Evolutionary conservation across 1,140 invertebrate species (phyloP).

Genomic region (Zeugodacus cucurbitae): DNA sequence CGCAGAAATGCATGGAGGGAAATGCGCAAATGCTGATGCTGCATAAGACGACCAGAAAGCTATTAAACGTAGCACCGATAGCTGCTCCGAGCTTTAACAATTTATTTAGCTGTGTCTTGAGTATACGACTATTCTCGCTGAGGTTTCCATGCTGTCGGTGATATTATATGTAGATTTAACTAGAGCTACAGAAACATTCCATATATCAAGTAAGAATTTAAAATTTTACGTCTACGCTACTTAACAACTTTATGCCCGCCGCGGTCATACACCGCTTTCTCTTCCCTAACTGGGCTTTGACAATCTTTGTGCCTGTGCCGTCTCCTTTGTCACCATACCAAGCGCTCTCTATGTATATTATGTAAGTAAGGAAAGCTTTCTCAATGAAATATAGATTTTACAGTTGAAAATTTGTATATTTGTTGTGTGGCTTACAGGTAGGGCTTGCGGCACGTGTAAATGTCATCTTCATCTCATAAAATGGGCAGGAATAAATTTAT

Average conservation of each 20-base stretch:
- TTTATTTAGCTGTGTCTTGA: not conserved
- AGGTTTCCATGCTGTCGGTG: too few species aligned
- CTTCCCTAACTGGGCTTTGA: not conserved
- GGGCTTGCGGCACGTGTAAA: not conserved
- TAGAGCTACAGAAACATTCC: not conserved
- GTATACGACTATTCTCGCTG: too few species aligned
- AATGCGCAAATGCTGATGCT: not conserved
- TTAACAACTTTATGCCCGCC: not conserved
- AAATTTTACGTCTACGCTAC: not conserved
- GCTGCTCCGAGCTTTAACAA: not conserved
- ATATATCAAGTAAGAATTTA: not conserved
- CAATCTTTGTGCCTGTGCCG: not conserved
- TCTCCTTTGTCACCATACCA: not conserved
- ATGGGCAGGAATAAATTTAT: slow-evolving; percentile 11
- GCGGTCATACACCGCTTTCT: not conserved
- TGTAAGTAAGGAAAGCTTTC: not conserved
- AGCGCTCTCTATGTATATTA: not conserved
- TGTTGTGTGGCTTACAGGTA: not conserved
- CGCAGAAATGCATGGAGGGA: not conserved
- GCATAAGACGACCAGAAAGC: not conserved
- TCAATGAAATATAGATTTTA: slow-evolving; percentile 7
- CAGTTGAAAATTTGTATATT: not conserved
- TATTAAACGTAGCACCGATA: not conserved
- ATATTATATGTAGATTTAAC: too few species aligned
- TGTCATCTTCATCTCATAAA: not conserved